These are phyloP conservation scores for Scyliorhinus canicula DNA, from an alignment of 2,797 vertebrate genomes.

Conservation along the genomic window DNA sequence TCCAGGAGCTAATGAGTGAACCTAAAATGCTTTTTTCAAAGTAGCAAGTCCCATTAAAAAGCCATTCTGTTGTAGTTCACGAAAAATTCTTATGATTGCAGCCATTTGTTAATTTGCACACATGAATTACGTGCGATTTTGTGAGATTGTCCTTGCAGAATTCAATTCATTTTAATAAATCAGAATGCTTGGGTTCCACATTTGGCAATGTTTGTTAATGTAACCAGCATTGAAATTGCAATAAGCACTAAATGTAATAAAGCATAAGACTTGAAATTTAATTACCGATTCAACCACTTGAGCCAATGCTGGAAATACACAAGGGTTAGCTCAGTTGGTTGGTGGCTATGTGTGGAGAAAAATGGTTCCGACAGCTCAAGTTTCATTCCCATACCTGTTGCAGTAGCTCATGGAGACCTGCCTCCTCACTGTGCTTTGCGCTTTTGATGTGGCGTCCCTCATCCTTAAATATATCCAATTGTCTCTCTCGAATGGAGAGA, in stretches of 20 bases:
- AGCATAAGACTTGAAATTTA: neutral
- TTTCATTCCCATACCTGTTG: neutral
- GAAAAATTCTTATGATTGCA: conserved; percentile 7
- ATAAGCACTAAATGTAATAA: neutral
- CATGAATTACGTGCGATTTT: neutral
- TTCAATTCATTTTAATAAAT: neutral
- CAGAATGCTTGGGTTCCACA: neutral
- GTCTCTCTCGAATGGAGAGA: neutral
- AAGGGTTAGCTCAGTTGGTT: neutral
- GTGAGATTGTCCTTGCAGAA: conserved; percentile 1
- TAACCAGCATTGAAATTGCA: neutral
- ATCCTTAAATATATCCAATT: neutral
- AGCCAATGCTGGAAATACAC: neutral
- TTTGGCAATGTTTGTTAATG: neutral
- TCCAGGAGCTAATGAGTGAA: conserved; percentile 8
- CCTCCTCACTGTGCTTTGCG: neutral
- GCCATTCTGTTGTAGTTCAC: neutral
- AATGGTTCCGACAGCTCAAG: neutral
- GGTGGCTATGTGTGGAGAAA: neutral
- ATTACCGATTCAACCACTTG: neutral
- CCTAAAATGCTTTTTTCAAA: neutral
- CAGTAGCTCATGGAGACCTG: neutral
- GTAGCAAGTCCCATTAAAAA: conserved; percentile 30
- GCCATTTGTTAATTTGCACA: conserved; percentile 23
- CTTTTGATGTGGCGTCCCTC: neutral